Percentiles rank a stretch among this genome's conserved stretches.
phyloP scores from a whole-genome alignment of 1,140 invertebrate species.

The Drosophila eugracilis region DNA sequence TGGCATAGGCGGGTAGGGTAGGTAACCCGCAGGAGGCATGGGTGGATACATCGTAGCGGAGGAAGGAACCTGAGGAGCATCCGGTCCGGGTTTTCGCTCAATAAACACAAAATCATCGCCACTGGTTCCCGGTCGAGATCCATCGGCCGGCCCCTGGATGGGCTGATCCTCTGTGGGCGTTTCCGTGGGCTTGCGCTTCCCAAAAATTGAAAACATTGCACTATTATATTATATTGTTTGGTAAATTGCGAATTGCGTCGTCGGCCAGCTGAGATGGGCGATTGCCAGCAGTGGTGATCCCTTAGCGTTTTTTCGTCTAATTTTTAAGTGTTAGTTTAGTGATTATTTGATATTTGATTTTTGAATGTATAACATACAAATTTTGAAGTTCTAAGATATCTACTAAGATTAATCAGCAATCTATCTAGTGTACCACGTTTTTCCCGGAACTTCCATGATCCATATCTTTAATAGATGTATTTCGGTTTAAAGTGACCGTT shows the following conservation, averaged over 20 bases:
- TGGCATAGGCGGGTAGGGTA: conserved; percentile 65
- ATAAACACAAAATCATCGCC: conserved; percentile 81
- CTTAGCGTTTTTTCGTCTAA: not conserved
- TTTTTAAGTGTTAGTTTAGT: not conserved
- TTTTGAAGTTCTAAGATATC: not conserved
- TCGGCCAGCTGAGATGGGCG: conserved; percentile 19
- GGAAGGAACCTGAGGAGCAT: conserved; percentile 8
- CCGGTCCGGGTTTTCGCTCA: conserved; percentile 57
- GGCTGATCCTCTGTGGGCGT: conserved; percentile 72
- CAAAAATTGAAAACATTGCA: conserved; percentile 72
- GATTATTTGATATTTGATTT: too few relatives aligned
- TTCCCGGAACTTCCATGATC: too few relatives aligned
- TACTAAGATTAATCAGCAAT: not conserved
- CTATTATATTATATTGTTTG: conserved; percentile 5
- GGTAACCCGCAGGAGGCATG: conserved; percentile 58
- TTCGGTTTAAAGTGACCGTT: too few relatives aligned
- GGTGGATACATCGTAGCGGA: conserved; percentile 65
- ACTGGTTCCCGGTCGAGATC: conserved; percentile 23
- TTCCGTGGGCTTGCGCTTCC: conserved; percentile 70
- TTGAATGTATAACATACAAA: too few relatives aligned
- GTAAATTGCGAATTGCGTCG: conserved; percentile 25
- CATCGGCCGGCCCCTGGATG: conserved; percentile 71
- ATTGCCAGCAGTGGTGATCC: conserved; percentile 5
- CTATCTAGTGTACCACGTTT: too few relatives aligned
- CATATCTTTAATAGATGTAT: too few relatives aligned